Evolutionary conservation across 1,140 invertebrate species (phyloP).

Genomic region (Vollenhovia emeryi): DNA sequence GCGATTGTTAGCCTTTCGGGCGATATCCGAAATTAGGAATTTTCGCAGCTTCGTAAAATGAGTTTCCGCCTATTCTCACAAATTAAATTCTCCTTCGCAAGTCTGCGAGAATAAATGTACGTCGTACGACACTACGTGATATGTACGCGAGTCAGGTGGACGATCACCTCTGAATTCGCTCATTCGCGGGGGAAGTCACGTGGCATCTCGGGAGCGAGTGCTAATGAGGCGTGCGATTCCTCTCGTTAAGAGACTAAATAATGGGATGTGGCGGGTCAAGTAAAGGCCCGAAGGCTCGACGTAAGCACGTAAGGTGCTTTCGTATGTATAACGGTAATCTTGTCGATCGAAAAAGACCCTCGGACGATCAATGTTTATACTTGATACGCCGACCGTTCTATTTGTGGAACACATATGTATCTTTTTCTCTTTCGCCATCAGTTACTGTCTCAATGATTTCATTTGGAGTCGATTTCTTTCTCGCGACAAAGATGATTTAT

Average conservation of each 20-base stretch:
- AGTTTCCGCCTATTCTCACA: background rate
- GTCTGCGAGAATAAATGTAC: background rate
- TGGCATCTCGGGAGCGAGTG: conserved; percentile 55
- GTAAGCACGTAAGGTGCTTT: conserved; percentile 48
- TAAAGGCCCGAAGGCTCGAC: conserved; percentile 52
- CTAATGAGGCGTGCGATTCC: conserved; percentile 79
- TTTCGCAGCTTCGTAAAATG: background rate
- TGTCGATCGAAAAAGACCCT: conserved; percentile 43
- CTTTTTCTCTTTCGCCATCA: background rate
- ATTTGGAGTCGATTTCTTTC: background rate
- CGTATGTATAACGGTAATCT: conserved; percentile 59
- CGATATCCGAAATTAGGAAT: background rate
- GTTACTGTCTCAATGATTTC: background rate
- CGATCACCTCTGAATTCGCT: background rate
- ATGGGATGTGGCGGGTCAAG: conserved; percentile 60
- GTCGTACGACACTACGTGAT: background rate
- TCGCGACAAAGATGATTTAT: background rate
- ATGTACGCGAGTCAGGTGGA: background rate
- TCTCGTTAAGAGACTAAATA: conserved; percentile 80
- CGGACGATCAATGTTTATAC: conserved; percentile 32
- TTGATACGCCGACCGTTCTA: background rate
- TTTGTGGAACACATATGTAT: background rate
- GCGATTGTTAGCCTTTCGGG: background rate
- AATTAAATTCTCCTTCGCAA: background rate
- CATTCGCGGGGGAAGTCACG: conserved; percentile 37